Conservation (phyloP, 2,113 vertebrate species). For the Pseudorasbora parva region DNA sequence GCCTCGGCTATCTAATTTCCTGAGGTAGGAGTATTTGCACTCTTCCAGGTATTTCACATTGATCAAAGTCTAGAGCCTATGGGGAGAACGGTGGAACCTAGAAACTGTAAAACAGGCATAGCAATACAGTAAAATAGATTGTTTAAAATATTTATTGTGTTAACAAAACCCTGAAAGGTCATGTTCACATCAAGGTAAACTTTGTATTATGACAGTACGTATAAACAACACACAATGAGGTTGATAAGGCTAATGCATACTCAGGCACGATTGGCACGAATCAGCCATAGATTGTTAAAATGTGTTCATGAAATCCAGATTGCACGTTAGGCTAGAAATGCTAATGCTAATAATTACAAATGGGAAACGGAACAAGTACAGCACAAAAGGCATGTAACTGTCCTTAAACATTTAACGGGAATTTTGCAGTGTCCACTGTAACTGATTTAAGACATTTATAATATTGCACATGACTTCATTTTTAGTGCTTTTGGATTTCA, state of each 20-base stretch:
- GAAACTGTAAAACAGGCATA: background rate
- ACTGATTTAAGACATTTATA: background rate
- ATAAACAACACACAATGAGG: background rate
- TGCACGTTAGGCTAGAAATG: background rate
- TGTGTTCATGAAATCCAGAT: background rate
- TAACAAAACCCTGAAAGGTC: background rate
- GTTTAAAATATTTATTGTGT: background rate
- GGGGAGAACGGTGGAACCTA: background rate
- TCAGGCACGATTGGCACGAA: background rate
- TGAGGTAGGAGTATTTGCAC: background rate
- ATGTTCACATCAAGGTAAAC: constrained; percentile 2
- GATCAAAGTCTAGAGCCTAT: constrained; percentile 1
- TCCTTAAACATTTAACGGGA: background rate
- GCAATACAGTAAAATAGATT: background rate
- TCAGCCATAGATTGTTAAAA: background rate
- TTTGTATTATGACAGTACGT: background rate
- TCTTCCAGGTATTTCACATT: background rate
- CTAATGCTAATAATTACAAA: background rate
- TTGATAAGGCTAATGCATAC: background rate
- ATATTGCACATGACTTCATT: background rate
- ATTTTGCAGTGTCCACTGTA: background rate
- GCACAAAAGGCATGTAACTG: background rate
- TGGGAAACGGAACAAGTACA: background rate
- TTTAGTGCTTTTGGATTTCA: background rate
- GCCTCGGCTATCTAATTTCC: constrained; percentile 13